phyloP scores from a whole-genome alignment of 2,888 invertebrate genomes.

The Tupiocoris notatus region DNA sequence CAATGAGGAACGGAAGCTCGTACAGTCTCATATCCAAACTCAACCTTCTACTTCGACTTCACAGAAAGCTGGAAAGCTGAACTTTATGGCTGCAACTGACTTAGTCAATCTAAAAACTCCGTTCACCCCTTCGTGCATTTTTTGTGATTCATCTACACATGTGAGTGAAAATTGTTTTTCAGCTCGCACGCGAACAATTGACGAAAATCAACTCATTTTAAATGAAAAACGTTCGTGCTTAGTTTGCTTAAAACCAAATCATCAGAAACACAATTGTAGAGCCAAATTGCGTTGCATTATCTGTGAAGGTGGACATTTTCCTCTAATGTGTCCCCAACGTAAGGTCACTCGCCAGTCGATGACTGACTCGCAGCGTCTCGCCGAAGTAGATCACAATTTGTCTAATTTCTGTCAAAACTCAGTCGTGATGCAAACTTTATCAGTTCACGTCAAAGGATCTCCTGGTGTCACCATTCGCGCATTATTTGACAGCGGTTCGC shows the following conservation, averaged over 20 bases:
- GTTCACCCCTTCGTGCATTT: constrained; percentile 48
- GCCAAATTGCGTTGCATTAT: neutral
- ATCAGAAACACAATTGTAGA: neutral
- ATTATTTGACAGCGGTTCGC: constrained; percentile 25
- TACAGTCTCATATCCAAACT: neutral
- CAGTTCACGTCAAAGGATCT: neutral
- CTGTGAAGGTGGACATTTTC: constrained; percentile 5
- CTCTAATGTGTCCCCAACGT: constrained; percentile 8
- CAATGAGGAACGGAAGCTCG: neutral
- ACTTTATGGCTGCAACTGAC: constrained; percentile 45
- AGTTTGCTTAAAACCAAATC: constrained; percentile 47
- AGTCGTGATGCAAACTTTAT: constrained; percentile 24
- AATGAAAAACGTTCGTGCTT: constrained; percentile 48
- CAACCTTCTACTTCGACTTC: neutral
- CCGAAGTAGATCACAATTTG: neutral
- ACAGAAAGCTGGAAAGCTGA: neutral
- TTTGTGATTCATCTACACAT: constrained; percentile 47
- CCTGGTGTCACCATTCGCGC: constrained; percentile 15
- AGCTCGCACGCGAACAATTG: constrained; percentile 45
- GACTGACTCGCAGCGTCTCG: no score
- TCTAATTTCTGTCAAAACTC: neutral
- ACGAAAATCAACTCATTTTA: constrained; percentile 38
- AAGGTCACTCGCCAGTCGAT: neutral
- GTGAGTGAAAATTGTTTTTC: constrained; percentile 46
- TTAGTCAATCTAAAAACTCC: constrained; percentile 41